Base-by-base conservation (phyloP, 1,140 invertebrate species). In the Sarcophaga peregrina region DNA sequence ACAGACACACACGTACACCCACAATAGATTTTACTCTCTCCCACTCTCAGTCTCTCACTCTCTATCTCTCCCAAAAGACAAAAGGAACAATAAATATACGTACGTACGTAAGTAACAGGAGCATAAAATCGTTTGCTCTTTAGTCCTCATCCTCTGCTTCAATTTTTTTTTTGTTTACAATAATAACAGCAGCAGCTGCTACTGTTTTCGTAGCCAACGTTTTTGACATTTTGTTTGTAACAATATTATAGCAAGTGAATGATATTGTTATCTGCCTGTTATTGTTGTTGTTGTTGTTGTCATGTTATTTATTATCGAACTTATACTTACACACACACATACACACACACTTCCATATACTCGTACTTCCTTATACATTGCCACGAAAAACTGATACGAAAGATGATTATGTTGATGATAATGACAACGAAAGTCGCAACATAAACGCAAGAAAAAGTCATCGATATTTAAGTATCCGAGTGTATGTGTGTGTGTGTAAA, bases 221-320 rank as follows among this genome's bases (percentile, higher is more conserved):
- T 58, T 7, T n/a, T 15, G 54, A n/a, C 15, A n/a, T 58, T 58
- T 58, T 58, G 62, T 68, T 20, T 68, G 62, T 78, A 78, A 78
- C 75, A 50, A 78, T 25, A 78, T 78, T 78, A 78, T 20, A 52
- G 37, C 62, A 37, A 72, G 62, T 78, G 50, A 78, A 78, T 25
- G 75, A 78, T 78, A 78, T 50, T 78, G 48, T 78, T 78, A 78
- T 78, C 75, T 78, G 75, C 47, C 15, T 47, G 45, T 76, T 76
- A 46, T 17, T 72, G n/a, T 20, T 68, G n/a, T 74, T 74, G 46
- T 13, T 75, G 45, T 45, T 75, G 74, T 48, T 78, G 75, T 52
- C 47, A 50, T 78, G 47, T 76, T 76, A 68, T 68, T 68, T 68
- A 68, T 68, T 68, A 20, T 68, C 62, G 20, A 68, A 68, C 62